Evolutionary conservation across 2,113 vertebrate genomes (phyloP).

Genomic region (Oreotragus oreotragus): DNA sequence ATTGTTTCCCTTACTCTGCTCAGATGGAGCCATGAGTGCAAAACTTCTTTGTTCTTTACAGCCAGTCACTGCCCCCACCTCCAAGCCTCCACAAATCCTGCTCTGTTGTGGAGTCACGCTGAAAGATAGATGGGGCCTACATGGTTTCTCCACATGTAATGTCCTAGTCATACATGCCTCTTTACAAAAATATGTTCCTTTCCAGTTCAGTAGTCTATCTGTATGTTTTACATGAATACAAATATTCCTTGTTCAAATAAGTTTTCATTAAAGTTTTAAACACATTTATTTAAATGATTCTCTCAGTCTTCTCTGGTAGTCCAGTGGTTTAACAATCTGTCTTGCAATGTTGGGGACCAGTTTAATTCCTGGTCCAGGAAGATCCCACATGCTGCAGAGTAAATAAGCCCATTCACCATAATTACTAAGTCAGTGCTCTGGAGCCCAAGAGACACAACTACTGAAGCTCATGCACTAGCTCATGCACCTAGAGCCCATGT

Average conservation of each 20-base stretch:
- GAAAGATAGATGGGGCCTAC: neutral
- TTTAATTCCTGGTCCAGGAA: neutral
- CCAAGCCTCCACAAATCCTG: neutral
- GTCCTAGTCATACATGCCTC: rapidly evolving
- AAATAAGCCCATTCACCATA: neutral
- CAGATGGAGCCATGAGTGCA: neutral
- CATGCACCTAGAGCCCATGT: neutral
- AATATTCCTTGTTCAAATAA: neutral
- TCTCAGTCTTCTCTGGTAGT: neutral
- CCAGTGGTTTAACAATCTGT: neutral
- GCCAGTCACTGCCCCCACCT: neutral
- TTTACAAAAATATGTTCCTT: neutral
- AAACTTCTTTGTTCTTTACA: neutral
- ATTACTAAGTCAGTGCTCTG: neutral
- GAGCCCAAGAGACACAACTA: neutral
- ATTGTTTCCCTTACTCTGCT: neutral
- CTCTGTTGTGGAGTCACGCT: neutral
- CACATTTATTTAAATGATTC: neutral
- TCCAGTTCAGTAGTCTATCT: neutral
- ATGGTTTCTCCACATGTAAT: neutral
- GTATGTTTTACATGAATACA: neutral
- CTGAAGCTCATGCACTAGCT: neutral
- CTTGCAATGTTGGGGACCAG: neutral
- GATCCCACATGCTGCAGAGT: neutral
- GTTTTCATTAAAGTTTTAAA: neutral